Percentiles rank a stretch among this genome's conserved stretches.
phyloP scores from a whole-genome alignment of 2,797 vertebrate species.

The Artibeus jamaicensis region DNA sequence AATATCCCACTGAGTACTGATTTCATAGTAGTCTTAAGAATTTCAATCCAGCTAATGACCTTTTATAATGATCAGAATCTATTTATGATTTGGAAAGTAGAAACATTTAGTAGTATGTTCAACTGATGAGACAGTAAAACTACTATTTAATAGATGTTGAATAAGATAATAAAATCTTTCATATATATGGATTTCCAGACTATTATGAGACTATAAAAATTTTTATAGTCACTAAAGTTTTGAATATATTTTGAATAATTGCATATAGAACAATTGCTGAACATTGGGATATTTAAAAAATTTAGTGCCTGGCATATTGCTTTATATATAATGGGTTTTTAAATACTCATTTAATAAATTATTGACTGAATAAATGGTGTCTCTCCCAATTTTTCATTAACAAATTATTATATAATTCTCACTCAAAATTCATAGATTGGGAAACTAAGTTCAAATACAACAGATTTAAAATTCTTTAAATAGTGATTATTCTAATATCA shows the following conservation, averaged over 20 bases:
- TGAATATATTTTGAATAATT: not conserved
- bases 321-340: not conserved
- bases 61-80: constrained; percentile 75
- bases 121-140: constrained; percentile 60
- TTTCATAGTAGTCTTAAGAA: constrained; percentile 76
- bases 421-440: not conserved
- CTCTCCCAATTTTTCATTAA: not conserved
- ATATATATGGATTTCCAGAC: not conserved
- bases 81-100: constrained; percentile 76
- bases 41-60: constrained; percentile 76
- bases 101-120: constrained; percentile 59
- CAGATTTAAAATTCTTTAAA: not conserved
- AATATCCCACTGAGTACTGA: constrained; percentile 77
- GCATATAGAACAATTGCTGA: not conserved
- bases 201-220: not conserved
- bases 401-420: not conserved
- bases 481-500: not conserved
- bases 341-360: not conserved
- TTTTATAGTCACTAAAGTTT: not conserved
- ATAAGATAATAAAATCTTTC: not conserved
- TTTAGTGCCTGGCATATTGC: not conserved
- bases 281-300: not conserved
- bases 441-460: not conserved
- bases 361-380: not conserved
- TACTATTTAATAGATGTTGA: not conserved